Conservation (phyloP, 2,113 vertebrate genomes). For the Rhinolophus ferrumequinum region DNA sequence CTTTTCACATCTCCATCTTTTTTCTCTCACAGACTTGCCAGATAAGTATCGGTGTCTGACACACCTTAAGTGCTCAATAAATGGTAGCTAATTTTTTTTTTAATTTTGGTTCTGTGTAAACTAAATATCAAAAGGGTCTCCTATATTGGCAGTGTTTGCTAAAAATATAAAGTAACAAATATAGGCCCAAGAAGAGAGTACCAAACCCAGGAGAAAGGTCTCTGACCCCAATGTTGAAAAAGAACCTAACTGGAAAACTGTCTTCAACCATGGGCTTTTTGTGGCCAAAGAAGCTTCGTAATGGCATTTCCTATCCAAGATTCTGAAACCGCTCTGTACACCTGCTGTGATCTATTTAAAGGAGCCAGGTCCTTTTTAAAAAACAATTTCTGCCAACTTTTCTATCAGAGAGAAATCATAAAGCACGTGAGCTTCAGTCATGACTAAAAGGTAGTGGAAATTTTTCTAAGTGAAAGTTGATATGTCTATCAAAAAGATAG, state of each 20-base stretch:
- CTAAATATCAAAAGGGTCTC: background rate
- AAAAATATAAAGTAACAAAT: conserved; percentile 56
- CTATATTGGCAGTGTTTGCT: background rate
- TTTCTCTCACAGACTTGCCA: background rate
- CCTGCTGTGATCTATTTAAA: conserved; percentile 69
- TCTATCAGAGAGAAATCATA: conserved; percentile 63
- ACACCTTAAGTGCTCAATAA: conserved; percentile 28
- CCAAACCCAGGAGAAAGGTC: conserved; percentile 42
- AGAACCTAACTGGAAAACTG: conserved; percentile 18
- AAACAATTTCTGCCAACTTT: conserved; percentile 63
- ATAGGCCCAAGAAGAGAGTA: conserved; percentile 38
- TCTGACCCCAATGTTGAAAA: conserved; percentile 55
- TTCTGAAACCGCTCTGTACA: conserved; percentile 23
- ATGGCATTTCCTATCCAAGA: conserved; percentile 44
- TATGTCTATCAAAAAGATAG: conserved; percentile 11
- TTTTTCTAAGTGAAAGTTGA: conserved; percentile 47
- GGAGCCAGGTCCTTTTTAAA: conserved; percentile 38
- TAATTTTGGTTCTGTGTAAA: conserved; percentile 14
- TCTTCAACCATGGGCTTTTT: background rate
- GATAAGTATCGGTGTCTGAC: background rate
- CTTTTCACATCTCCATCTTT: background rate
- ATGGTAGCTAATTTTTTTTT: background rate
- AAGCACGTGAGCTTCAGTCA: conserved; percentile 51
- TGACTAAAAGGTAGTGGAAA: conserved; percentile 32
- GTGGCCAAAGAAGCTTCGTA: conserved; percentile 41